Base-by-base conservation (phyloP, 2,113 vertebrate genomes). In the Caranx melampygus region DNA sequence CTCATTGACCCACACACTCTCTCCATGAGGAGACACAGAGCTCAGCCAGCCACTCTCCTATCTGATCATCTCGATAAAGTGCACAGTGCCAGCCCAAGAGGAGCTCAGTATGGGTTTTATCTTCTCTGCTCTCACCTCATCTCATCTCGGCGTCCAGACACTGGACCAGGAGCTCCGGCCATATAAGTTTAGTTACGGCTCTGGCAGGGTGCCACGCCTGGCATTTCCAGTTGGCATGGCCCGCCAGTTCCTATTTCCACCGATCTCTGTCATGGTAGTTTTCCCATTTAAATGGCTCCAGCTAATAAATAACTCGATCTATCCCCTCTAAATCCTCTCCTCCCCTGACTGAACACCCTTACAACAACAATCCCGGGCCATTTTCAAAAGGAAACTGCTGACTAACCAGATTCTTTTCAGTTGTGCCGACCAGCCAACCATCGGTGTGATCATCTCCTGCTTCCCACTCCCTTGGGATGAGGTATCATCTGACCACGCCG, bases 301-400 rank as follows among this genome's bases (percentile, higher is more conserved):
- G 88, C 91, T 93, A 93, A 93, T 94, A 95, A 96, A 95, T 94
- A 93, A 95, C 93, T 89, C 81, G 79, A 95, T 94, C 91, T 87
- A 93, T 83, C 92, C 90, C 88, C 74, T 75, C 92, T 26, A 95
- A 95, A 95, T 95, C 94, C 95, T 91, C 85, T 92, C 88, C 88
- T 91, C 86, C 87, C 86, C 93, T 84, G 87, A 92, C 87, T 90
- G 91, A 93, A 85, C 91, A 92, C 84, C 90, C 86, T 87, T 95
- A 92, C 73, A 94, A 93, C 90, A 96, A 95, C 94, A 95, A 88
- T 92, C 88, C 85, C 42, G 82, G 91, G 86, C 52, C 89, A 69
- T 90, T 94, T 92, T 92, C 88, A 88, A 94, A 95, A 90, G 92
- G 73, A 93, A 94, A 94, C 72, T 69, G 93, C 95, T 95, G 95